Evolutionary conservation across 2,113 vertebrate genomes (phyloP), one percentile per base, ranked within the genome.

Genomic region (Lepisosteus osseus): DNA sequence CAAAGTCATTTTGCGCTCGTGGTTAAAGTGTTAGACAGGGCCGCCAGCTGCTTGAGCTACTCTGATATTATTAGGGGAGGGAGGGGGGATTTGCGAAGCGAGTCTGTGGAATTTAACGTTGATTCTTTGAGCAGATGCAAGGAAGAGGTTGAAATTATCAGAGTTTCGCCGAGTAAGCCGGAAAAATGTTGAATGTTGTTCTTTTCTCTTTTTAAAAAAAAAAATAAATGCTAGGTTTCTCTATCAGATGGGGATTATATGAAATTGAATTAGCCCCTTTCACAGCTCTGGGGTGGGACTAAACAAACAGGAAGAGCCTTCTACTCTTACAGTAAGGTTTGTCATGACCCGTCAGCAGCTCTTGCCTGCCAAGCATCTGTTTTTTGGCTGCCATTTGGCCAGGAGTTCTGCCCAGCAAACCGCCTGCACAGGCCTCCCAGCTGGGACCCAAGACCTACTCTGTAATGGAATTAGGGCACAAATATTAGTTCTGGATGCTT

Each of bases 61-160:
- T 29, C 29, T 29, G 29, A 29, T 29, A 29, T 29, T 29, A 29
- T 29, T 29, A 29, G 61, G 61, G 61, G 41, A 9, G 17, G 1
- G 17, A 15, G 17, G 17, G 61, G 17, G 17, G 6, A 40, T 29
- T 3, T 62, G 41, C 44, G 66, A 71, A 73, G 67, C 54, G 43
- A 67, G 68, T 54, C 69, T 71, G 62, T 72, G 44, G 70, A 67
- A 72, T 74, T 69, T 74, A 55, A 70, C 54, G 61, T 45, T 62
- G 67, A 67, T 67, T 68, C 65, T 61, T 65, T 29, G 68, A 13
- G 65, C 69, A 72, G 74, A 70, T 78, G 68, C 69, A 57, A 54
- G 59, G 56, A 72, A 57, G 29, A 29, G 29, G 72, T 65, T 65
- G 69, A 29, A 29, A 29, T 29, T 29, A 29, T 29, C 29, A 29